These are phyloP conservation scores for Phlogophora meticulosa DNA, from an alignment of 2,888 invertebrate species.

Conservation along the genomic window DNA sequence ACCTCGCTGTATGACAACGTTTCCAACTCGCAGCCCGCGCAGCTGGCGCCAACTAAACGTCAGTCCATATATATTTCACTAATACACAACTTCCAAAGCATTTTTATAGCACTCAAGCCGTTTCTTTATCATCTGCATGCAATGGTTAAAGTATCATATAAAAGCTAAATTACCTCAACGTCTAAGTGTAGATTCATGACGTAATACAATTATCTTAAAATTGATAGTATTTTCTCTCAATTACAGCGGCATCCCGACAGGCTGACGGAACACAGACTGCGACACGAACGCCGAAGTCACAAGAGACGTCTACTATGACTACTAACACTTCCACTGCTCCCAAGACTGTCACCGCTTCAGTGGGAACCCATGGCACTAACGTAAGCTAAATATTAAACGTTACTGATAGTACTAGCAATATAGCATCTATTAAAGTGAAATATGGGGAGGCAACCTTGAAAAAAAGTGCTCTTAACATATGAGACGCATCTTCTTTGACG, in stretches of 20 bases:
- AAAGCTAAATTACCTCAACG: too few species aligned
- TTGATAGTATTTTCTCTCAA: constrained; percentile 14
- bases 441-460: too few species aligned
- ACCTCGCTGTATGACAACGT: constrained; percentile 97
- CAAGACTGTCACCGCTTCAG: constrained; percentile 92
- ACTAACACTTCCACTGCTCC: constrained; percentile 92
- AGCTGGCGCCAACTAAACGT: constrained; percentile 90
- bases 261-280: constrained; percentile 87
- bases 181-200: too few species aligned
- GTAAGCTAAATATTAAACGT: constrained; percentile 77
- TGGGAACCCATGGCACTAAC: constrained; percentile 93
- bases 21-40: constrained; percentile 86
- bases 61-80: constrained; percentile 65
- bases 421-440: too few species aligned
- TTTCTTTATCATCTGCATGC: neutral
- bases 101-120: neutral
- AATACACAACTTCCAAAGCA: neutral
- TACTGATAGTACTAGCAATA: too few species aligned
- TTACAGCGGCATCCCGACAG: constrained; percentile 85
- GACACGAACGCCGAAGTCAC: constrained; percentile 93
- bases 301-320: constrained; percentile 93
- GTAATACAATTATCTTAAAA: neutral
- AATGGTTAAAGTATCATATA: too few species aligned
- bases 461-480: too few species aligned
- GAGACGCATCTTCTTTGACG: too few species aligned